These are phyloP conservation scores for Rutilus rutilus DNA, from an alignment of 2,113 vertebrate genomes.

Conservation along the genomic window DNA sequence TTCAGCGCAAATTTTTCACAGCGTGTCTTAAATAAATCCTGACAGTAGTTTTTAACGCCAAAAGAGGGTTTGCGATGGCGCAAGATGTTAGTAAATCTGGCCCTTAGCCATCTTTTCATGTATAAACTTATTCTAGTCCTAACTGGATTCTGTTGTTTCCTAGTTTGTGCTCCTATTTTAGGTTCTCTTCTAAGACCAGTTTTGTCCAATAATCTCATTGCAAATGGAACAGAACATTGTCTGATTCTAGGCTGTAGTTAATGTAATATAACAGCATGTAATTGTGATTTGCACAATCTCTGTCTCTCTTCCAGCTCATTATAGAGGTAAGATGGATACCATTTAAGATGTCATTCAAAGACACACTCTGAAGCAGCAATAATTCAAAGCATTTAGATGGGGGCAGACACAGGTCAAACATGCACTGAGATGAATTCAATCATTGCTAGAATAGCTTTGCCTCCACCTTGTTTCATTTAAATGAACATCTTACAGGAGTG, in stretches of 20 bases:
- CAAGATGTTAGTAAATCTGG: too few relatives aligned
- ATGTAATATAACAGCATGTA: slow-evolving; percentile 45
- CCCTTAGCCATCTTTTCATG: slow-evolving; percentile 2
- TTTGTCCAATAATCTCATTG: slow-evolving; percentile 50
- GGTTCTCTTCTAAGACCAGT: slow-evolving; percentile 18
- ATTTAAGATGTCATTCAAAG: slow-evolving; percentile 46
- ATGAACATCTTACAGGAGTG: slow-evolving; percentile 20
- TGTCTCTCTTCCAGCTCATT: slow-evolving; percentile 42
- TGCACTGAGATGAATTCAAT: slow-evolving; percentile 41
- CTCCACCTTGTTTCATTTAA: slow-evolving; percentile 38
- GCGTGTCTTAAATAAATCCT: too few relatives aligned
- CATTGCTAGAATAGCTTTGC: slow-evolving; percentile 12
- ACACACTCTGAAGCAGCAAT: slow-evolving; percentile 41
- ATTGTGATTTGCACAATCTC: slow-evolving; percentile 50
- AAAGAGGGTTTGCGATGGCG: too few relatives aligned
- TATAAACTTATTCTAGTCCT: not conserved
- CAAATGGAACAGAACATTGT: slow-evolving; percentile 20
- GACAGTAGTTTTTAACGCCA: too few relatives aligned
- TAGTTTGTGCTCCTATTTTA: slow-evolving; percentile 44
- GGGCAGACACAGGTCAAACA: slow-evolving; percentile 35
- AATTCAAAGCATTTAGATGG: slow-evolving; percentile 37
- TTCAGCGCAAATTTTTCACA: too few relatives aligned
- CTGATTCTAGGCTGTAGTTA: slow-evolving; percentile 42
- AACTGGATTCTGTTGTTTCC: slow-evolving; percentile 39
- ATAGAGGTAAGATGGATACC: slow-evolving; percentile 40